A percentile compares a stretch with the other conserved stretches of the same genome.
Conservation (phyloP, 2,888 invertebrate genomes). For the Drosophila emarginata region DNA sequence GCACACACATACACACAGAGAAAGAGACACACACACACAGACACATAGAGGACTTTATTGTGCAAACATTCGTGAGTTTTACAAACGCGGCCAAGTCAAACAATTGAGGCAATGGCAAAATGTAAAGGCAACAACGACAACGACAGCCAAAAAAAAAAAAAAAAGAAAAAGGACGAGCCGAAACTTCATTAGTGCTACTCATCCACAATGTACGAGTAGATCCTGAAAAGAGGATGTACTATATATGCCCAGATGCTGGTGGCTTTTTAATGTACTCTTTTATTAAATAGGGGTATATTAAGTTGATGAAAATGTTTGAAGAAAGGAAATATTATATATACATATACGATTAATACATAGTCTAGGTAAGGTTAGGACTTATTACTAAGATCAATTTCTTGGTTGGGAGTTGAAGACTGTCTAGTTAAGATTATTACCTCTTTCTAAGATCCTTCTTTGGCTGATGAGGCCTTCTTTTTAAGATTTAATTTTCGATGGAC, state of each 20-base stretch:
- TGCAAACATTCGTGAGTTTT: conserved; percentile 63
- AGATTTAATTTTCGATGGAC: too few species aligned
- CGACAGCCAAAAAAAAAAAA: conserved; percentile 35
- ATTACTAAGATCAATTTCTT: too few species aligned
- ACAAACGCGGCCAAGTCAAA: conserved; percentile 60
- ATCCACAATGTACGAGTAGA: conserved; percentile 51
- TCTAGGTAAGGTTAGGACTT: too few species aligned
- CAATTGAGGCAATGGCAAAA: conserved; percentile 70
- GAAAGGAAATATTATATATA: too few species aligned
- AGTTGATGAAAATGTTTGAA: not conserved
- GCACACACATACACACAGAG: conserved; percentile 5
- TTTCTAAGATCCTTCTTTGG: too few species aligned
- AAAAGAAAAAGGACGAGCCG: conserved; percentile 62
- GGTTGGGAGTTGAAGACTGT: too few species aligned
- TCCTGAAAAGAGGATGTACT: conserved; percentile 26
- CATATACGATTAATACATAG: too few species aligned
- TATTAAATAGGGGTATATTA: not conserved
- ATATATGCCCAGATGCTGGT: conserved; percentile 1
- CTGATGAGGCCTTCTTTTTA: too few species aligned
- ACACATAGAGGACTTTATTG: conserved; percentile 26
- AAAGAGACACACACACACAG: not conserved
- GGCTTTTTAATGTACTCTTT: not conserved
- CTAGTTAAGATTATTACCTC: too few species aligned
- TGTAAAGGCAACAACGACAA: not conserved
- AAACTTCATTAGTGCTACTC: conserved; percentile 73